Conservation (phyloP, 2,888 invertebrate genomes). For the Catocala sponsa region DNA sequence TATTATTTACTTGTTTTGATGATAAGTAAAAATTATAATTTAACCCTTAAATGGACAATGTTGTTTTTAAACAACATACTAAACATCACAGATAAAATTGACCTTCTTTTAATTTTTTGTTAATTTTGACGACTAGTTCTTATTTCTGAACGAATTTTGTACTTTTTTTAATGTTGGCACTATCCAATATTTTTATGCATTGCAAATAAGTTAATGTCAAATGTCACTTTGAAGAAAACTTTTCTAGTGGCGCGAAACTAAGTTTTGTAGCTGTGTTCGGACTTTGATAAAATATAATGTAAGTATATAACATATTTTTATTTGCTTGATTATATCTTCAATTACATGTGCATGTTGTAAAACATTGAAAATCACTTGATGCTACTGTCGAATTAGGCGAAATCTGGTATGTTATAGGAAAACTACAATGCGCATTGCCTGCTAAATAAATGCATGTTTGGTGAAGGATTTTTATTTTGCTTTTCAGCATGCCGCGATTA, state of each 20-base stretch:
- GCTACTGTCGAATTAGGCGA: slow-evolving; percentile 46
- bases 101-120: slow-evolving; percentile 36
- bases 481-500: slow-evolving; percentile 57
- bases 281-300: slow-evolving; percentile 48
- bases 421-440: slow-evolving; percentile 56
- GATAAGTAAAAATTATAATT: too few relatives aligned
- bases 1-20: too few relatives aligned
- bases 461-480: slow-evolving; percentile 56
- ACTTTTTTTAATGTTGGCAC: slow-evolving; percentile 50
- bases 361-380: slow-evolving; percentile 52
- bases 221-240: slow-evolving; percentile 50
- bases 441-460: slow-evolving; percentile 55
- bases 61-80: slow-evolving; percentile 38
- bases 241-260: slow-evolving; percentile 52
- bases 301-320: slow-evolving; percentile 50
- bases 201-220: slow-evolving; percentile 46
- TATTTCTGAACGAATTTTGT: slow-evolving; percentile 47
- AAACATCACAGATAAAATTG: slow-evolving; percentile 40
- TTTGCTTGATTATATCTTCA: slow-evolving; percentile 54
- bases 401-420: slow-evolving; percentile 54
- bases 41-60: slow-evolving; percentile 30
- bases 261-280: slow-evolving; percentile 47
- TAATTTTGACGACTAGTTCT: slow-evolving; percentile 39
- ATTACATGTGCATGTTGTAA: slow-evolving; percentile 51
- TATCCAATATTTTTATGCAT: slow-evolving; percentile 50